Evolutionary conservation across 2,797 vertebrate species (phyloP).

Genomic region (Uromys caudimaculatus): DNA sequence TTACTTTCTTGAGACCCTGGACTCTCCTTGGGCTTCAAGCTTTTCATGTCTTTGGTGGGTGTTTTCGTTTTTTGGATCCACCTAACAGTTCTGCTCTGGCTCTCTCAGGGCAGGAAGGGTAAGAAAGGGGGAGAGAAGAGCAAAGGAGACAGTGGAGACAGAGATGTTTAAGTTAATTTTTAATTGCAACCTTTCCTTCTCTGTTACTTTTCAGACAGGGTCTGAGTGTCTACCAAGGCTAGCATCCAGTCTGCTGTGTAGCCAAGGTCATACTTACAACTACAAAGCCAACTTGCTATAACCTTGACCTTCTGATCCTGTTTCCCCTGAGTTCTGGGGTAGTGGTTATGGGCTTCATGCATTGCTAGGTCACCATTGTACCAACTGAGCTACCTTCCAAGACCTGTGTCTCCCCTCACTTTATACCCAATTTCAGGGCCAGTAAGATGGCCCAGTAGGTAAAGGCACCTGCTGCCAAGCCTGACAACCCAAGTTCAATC

Average conservation of each 20-base stretch:
- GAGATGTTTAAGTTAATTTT: constrained; percentile 22
- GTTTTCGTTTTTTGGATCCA: not conserved
- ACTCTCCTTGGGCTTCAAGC: not conserved
- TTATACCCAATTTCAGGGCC: not conserved
- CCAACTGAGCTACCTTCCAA: not conserved
- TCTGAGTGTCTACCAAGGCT: not conserved
- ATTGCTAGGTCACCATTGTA: not conserved
- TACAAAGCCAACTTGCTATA: not conserved
- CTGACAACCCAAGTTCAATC: not conserved
- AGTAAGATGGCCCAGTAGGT: not conserved
- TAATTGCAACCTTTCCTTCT: not conserved
- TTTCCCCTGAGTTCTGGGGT: not conserved
- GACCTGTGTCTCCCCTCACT: not conserved
- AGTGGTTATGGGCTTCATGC: not conserved
- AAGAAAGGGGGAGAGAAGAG: not conserved
- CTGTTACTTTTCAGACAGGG: not conserved
- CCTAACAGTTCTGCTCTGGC: not conserved
- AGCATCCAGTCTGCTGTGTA: not conserved
- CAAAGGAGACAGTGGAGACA: not conserved
- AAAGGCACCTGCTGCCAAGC: not conserved
- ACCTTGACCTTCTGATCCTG: not conserved
- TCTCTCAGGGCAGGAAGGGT: not conserved
- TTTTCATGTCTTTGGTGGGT: not conserved
- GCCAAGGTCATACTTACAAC: not conserved
- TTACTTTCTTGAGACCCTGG: not conserved